These are phyloP conservation scores for Palloptera scutellata DNA, from an alignment of 2,888 invertebrate genomes.

Conservation along the genomic window DNA sequence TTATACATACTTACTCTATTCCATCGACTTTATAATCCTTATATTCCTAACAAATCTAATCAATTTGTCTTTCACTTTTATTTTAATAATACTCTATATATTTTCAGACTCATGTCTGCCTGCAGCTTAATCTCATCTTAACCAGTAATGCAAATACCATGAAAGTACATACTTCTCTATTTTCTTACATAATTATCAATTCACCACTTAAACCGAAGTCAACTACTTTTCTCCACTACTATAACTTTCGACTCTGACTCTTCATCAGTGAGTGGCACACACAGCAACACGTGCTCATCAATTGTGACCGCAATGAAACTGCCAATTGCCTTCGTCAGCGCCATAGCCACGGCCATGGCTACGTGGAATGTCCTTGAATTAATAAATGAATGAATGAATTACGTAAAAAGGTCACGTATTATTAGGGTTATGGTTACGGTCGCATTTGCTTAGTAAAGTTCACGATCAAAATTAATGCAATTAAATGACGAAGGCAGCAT, in stretches of 20 bases:
- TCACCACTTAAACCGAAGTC: constrained; percentile 21
- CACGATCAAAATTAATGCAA: constrained; percentile 49
- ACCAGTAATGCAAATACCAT: not conserved
- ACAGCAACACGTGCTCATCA: constrained; percentile 14
- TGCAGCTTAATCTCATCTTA: too few species aligned
- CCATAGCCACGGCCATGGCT: not conserved
- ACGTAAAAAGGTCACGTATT: constrained; percentile 38
- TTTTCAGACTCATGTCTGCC: too few species aligned
- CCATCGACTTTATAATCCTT: too few species aligned
- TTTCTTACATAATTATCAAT: constrained; percentile 33
- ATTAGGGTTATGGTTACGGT: constrained; percentile 17
- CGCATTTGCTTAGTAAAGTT: constrained; percentile 45
- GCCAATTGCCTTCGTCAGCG: constrained; percentile 32
- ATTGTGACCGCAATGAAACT: constrained; percentile 15
- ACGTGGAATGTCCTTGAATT: constrained; percentile 32
- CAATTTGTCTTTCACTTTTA: too few species aligned
- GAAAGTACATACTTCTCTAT: constrained; percentile 20
- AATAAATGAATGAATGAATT: constrained; percentile 38
- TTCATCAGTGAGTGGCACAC: too few species aligned
- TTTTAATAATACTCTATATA: too few species aligned
- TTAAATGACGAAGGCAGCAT: constrained; percentile 53
- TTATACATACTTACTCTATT: too few species aligned
- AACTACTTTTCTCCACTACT: constrained; percentile 10
- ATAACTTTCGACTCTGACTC: constrained; percentile 11
- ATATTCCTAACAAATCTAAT: too few species aligned